phyloP scores from a whole-genome alignment of 2,888 invertebrate species.

The Leptopterna dolabrata region DNA sequence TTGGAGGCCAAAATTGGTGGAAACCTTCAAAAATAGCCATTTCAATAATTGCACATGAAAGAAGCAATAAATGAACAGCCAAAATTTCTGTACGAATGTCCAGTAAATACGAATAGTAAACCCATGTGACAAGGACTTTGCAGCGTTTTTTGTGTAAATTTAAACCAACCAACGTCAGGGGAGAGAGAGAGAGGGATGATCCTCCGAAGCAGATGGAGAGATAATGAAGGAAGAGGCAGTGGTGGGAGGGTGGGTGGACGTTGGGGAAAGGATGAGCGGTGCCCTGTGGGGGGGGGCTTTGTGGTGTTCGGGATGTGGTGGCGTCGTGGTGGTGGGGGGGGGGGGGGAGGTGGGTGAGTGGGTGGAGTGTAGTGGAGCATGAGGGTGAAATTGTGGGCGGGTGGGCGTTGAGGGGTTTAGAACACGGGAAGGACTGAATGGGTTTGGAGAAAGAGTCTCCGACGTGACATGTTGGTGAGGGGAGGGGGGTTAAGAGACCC shows the following conservation, averaged over 20 bases:
- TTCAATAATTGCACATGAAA: no score
- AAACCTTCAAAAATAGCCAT: no score
- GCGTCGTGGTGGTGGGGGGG: background rate
- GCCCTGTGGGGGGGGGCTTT: background rate
- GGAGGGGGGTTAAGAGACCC: conserved; percentile 17
- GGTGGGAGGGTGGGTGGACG: background rate
- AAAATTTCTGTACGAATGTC: no score
- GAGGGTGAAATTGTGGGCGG: background rate
- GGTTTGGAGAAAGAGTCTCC: background rate
- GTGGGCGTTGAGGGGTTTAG: background rate
- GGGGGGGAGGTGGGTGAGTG: background rate
- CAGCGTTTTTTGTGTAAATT: conserved; percentile 38
- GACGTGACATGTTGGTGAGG: background rate
- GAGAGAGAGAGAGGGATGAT: background rate
- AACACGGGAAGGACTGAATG: background rate
- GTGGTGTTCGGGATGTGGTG: background rate
- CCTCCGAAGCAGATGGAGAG: conserved; percentile 17
- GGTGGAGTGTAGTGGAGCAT: background rate
- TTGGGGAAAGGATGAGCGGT: background rate
- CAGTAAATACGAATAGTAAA: no score
- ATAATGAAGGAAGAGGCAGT: background rate
- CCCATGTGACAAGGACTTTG: no score
- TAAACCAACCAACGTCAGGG: background rate
- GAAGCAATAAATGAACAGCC: no score
- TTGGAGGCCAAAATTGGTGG: no score